phyloP scores from a whole-genome alignment of 2,888 invertebrate genomes.

The Pogonocherus hispidulus region DNA sequence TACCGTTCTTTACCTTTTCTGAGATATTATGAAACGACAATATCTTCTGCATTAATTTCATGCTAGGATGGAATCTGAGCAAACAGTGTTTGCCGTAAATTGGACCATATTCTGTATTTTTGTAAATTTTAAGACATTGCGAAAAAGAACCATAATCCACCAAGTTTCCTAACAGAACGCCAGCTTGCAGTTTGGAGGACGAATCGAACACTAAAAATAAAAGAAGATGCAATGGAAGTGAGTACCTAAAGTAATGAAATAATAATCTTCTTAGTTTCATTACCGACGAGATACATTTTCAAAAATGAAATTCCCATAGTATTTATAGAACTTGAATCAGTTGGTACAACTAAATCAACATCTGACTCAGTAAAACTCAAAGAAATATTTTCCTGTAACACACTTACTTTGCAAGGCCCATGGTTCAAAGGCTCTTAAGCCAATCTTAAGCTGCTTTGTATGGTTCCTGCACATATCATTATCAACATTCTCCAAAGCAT shows the following conservation, averaged over 20 bases:
- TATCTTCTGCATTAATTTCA: constrained; percentile 49
- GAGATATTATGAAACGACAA: constrained; percentile 57
- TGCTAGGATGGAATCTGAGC: constrained; percentile 51
- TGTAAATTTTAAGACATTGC: constrained; percentile 63
- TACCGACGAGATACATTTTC: no score
- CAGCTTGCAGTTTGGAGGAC: constrained; percentile 69
- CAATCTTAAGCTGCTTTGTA: constrained; percentile 55
- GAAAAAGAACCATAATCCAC: constrained; percentile 68
- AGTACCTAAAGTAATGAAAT: no score
- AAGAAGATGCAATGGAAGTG: no score
- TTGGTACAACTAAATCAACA: no score
- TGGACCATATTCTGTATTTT: constrained; percentile 49
- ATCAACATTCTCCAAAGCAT: constrained; percentile 52
- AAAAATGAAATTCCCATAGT: no score
- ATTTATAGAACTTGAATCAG: no score
- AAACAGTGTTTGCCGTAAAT: constrained; percentile 68
- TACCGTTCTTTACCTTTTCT: constrained; percentile 45
- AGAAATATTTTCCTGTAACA: neutral
- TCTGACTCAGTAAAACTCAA: constrained; percentile 9
- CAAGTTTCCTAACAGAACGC: constrained; percentile 67
- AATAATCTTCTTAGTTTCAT: no score
- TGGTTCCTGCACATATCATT: constrained; percentile 58
- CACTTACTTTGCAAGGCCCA: constrained; percentile 63
- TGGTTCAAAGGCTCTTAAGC: constrained; percentile 59
- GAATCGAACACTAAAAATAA: constrained; percentile 69